Conservation (phyloP, 2,888 invertebrate genomes). For the Eupelmus urozonus region DNA sequence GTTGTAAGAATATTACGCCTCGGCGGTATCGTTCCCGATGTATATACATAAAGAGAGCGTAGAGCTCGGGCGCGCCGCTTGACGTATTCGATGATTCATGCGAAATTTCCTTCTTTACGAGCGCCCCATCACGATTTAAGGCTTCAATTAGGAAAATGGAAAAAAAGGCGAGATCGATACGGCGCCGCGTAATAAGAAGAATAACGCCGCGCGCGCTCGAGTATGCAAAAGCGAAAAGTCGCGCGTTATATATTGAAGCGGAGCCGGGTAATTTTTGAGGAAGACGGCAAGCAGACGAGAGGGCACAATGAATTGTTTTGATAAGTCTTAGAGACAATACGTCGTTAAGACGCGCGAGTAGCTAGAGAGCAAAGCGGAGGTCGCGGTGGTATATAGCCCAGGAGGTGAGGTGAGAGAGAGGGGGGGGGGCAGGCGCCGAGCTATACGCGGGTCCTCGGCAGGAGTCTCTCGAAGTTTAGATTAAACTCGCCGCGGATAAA, state of each 20-base stretch:
- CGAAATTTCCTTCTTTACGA: conserved; percentile 49
- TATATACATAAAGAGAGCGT: conserved; percentile 57
- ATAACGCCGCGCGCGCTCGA: neutral
- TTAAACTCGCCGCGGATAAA: conserved; percentile 78
- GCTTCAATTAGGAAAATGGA: conserved; percentile 47
- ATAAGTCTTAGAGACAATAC: conserved; percentile 77
- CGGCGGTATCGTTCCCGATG: conserved; percentile 42
- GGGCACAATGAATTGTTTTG: conserved; percentile 74
- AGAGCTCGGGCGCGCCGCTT: neutral
- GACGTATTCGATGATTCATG: conserved; percentile 57
- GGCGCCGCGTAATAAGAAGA: neutral
- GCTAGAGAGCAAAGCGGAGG: conserved; percentile 15
- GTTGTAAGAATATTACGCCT: conserved; percentile 68
- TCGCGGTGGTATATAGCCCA: too few relatives aligned
- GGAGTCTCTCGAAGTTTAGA: conserved; percentile 76
- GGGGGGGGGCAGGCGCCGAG: conserved; percentile 19
- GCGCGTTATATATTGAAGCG: too few relatives aligned
- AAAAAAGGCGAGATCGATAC: neutral
- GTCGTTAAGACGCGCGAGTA: conserved; percentile 72
- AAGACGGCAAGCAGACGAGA: conserved; percentile 45
- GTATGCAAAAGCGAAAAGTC: too few relatives aligned
- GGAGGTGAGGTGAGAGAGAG: neutral
- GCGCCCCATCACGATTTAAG: conserved; percentile 15
- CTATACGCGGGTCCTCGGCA: conserved; percentile 64
- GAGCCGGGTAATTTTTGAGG: conserved; percentile 25